Evolutionary conservation across 2,888 invertebrate genomes (phyloP).

Genomic region (Eledone cirrhosa): DNA sequence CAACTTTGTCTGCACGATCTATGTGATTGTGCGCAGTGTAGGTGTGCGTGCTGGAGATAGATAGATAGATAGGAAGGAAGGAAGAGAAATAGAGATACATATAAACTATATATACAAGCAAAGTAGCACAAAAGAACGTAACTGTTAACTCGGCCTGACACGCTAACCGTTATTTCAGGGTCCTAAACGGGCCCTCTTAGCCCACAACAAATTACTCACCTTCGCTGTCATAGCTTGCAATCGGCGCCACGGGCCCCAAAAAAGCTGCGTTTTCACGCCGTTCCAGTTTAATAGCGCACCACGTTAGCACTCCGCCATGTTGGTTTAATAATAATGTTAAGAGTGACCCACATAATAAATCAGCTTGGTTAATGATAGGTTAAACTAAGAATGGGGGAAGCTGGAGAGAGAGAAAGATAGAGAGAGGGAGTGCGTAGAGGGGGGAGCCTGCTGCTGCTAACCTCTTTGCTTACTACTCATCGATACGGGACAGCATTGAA

Average conservation of each 20-base stretch:
- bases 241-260: constrained; percentile 1
- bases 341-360: constrained; percentile 30
- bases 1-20: too few relatives aligned
- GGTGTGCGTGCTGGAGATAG: too few relatives aligned
- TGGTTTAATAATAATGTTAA: constrained; percentile 30
- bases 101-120: too few relatives aligned
- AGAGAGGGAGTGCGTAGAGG: background rate
- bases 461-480: background rate
- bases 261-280: constrained; percentile 27
- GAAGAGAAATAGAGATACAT: too few relatives aligned
- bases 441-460: constrained; percentile 10
- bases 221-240: constrained; percentile 26
- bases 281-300: constrained; percentile 23
- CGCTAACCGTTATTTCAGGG: background rate
- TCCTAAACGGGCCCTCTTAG: constrained; percentile 15
- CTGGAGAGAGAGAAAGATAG: background rate
- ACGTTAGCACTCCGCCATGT: constrained; percentile 31
- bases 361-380: constrained; percentile 29
- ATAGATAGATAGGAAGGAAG: too few relatives aligned
- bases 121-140: too few relatives aligned
- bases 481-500: background rate
- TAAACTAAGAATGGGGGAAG: constrained; percentile 19
- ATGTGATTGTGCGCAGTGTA: too few relatives aligned
- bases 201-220: constrained; percentile 23
- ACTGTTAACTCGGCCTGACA: too few relatives aligned